These are phyloP conservation scores for Megathymus violae DNA, from an alignment of 1,140 invertebrate genomes.

Conservation along the genomic window DNA sequence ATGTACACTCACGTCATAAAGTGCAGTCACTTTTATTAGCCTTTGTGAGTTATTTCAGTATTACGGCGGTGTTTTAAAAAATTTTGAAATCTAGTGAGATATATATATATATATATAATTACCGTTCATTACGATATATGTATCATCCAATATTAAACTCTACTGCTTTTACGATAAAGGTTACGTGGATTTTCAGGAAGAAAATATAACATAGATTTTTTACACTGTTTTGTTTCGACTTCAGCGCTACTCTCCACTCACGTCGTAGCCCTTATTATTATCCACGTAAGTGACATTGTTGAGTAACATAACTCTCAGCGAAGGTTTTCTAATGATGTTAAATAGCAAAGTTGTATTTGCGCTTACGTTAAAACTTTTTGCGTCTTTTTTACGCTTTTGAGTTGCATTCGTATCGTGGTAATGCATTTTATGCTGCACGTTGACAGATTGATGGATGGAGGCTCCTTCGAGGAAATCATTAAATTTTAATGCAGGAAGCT, in stretches of 20 bases:
- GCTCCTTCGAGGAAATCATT: constrained; percentile 47
- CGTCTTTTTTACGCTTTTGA: constrained; percentile 11
- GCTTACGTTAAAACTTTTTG: constrained; percentile 25
- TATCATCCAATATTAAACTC: constrained; percentile 32
- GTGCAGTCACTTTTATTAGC: constrained; percentile 19
- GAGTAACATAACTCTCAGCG: background rate
- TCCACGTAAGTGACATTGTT: constrained; percentile 9
- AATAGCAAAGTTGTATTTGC: constrained; percentile 36
- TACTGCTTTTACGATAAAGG: constrained; percentile 32
- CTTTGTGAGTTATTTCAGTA: constrained; percentile 40
- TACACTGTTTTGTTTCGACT: constrained; percentile 29
- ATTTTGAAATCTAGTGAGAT: constrained; percentile 52
- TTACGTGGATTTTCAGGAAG: constrained; percentile 6
- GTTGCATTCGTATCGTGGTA: constrained; percentile 30
- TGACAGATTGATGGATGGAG: constrained; percentile 57
- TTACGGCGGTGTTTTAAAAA: constrained; percentile 58
- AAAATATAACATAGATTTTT: constrained; percentile 19
- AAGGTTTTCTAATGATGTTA: constrained; percentile 32
- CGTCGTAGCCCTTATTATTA: background rate
- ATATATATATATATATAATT: constrained; percentile 46
- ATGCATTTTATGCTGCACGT: constrained; percentile 28
- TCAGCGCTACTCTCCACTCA: background rate
- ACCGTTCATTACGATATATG: background rate
- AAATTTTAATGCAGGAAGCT: constrained; percentile 38
- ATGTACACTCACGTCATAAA: constrained; percentile 1